Base-by-base conservation (phyloP, 23 tunicate species). In the Styela clava region DNA sequence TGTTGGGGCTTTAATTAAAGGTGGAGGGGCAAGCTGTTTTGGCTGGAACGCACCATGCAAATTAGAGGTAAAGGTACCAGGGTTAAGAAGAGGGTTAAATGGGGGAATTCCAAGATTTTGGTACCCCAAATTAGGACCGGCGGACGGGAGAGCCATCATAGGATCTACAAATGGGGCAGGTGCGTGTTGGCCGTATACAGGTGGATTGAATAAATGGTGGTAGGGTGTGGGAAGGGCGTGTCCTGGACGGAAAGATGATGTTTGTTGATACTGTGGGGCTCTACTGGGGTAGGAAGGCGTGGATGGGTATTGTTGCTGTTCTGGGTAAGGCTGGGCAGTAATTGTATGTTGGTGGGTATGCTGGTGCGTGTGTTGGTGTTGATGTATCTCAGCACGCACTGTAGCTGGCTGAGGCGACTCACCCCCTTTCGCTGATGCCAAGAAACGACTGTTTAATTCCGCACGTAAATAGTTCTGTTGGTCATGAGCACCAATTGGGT, bases 281-380 rank as follows among this genome's bases (percentile, higher is more conserved):
- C 77, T 27, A 3, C 35, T 30, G 30, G 30, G 31, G 16, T 71
- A 71, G 3, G 77, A 3, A 28, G 77, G 77, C 35, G 5, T 32
- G 12, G 77, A 3, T 5, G 77, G 77, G 37, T 71, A 71, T 35
- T 76, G 81, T 18, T 44, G 64, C 81, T 52, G 81, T 21, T 76
- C 81, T 7, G 63, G 81, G 31, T 76, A 76, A 27, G 81, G 81
- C 31, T 36, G 81, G n/a, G 81, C 81, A 1, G 94, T 73, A n/a
- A 89, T 89, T 61, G 94, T 89, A 64, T 89, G 94, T 74, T 89
- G 94, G 73, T 89, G 94, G 29, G 94, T 89, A 62, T 89, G 94
- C 63, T 89, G 94, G 63, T 89, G 94, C 1, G 94, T 89, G 71
- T 89, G 94, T 64, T 89, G 94, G 56, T 89, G 94, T 52, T 89